phyloP scores from a whole-genome alignment of 2,797 vertebrate species.

The Eidolon dupreanum region DNA sequence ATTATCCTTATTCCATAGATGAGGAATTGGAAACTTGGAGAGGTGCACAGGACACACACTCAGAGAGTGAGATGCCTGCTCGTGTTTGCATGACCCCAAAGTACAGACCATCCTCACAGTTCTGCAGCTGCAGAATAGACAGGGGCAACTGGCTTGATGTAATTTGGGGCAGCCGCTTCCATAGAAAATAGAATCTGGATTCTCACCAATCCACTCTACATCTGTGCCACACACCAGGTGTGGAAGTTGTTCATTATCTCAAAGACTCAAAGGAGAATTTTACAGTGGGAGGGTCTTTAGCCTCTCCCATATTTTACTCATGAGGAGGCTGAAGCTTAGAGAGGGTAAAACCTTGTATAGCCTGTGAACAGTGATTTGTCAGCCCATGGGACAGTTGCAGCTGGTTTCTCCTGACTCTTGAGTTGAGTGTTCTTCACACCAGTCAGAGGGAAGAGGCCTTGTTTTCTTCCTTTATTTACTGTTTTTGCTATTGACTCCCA shows the following conservation, averaged over 20 bases:
- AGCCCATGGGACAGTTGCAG: not conserved
- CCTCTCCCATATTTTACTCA: not conserved
- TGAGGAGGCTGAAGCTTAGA: not conserved
- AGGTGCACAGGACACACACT: not conserved
- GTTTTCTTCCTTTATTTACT: not conserved
- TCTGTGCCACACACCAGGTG: not conserved
- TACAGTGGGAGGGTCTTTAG: not conserved
- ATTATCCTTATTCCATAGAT: not conserved
- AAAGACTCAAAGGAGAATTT: not conserved
- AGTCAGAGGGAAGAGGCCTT: not conserved
- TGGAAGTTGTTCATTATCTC: not conserved
- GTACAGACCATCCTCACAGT: not conserved
- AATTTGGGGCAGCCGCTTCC: not conserved
- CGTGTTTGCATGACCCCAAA: not conserved
- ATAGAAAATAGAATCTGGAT: not conserved
- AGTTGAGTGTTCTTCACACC: not conserved
- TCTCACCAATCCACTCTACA: not conserved
- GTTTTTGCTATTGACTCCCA: not conserved
- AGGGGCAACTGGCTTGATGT: not conserved
- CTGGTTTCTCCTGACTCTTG: not conserved
- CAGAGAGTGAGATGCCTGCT: not conserved
- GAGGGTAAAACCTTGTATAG: too few relatives aligned
- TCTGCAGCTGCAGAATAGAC: not conserved
- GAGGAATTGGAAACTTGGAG: not conserved
- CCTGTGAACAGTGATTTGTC: not conserved